Conservation (phyloP, 2,888 invertebrate genomes). For the Drosophila robusta region DNA sequence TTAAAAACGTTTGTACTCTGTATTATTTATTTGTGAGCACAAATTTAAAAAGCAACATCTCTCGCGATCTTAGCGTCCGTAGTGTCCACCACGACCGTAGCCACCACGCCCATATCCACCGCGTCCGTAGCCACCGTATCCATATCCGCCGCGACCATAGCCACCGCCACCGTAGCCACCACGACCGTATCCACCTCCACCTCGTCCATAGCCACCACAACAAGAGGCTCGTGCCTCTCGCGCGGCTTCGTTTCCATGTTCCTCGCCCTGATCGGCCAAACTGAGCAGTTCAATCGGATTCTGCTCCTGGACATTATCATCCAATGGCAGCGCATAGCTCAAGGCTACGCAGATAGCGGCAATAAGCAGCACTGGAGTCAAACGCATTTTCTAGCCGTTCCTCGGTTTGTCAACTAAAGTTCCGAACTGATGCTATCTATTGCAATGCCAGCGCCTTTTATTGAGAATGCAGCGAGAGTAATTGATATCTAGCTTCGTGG, state of each 20-base stretch:
- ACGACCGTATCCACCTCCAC: slow-evolving; percentile 27
- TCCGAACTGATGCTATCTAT: slow-evolving; percentile 38
- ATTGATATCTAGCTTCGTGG: slow-evolving; percentile 4
- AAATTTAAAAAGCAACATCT: neutral
- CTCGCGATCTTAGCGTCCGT: slow-evolving; percentile 14
- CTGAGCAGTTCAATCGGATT: slow-evolving; percentile 14
- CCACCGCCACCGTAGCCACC: slow-evolving; percentile 31
- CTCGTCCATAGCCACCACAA: slow-evolving; percentile 33
- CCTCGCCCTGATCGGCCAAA: slow-evolving; percentile 42
- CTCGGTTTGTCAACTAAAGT: neutral
- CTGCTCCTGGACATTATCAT: slow-evolving; percentile 1
- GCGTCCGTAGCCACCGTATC: slow-evolving; percentile 21
- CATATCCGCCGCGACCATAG: slow-evolving; percentile 28
- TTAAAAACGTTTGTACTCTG: neutral
- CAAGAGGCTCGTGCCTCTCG: slow-evolving; percentile 45
- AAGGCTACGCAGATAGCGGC: slow-evolving; percentile 44
- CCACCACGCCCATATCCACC: slow-evolving; percentile 16
- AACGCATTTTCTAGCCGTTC: slow-evolving; percentile 50
- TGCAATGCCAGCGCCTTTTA: slow-evolving; percentile 44
- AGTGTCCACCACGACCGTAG: slow-evolving; percentile 13
- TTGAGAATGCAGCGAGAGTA: slow-evolving; percentile 19
- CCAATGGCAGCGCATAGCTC: slow-evolving; percentile 30
- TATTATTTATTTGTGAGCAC: neutral
- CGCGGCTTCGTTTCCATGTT: slow-evolving; percentile 39
- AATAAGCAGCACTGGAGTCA: slow-evolving; percentile 40